Evolutionary conservation across 2,113 vertebrate genomes (phyloP).

Genomic region (Trematomus loennbergii): DNA sequence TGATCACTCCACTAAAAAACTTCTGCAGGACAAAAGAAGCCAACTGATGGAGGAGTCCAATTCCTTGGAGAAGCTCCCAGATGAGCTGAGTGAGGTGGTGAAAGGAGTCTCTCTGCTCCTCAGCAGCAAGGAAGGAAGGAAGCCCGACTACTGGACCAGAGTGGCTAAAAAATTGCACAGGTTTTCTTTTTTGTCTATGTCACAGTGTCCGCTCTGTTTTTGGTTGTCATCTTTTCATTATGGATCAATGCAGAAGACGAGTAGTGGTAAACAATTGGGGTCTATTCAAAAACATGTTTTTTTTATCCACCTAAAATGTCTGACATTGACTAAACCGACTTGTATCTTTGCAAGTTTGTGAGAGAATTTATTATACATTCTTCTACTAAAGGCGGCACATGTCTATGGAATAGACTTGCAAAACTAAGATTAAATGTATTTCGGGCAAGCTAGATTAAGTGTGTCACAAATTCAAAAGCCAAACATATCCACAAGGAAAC

Average conservation of each 20-base stretch:
- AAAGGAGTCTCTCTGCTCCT: conserved; percentile 9
- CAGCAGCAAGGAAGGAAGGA: neutral
- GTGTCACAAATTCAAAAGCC: too few species aligned
- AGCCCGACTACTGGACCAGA: conserved; percentile 38
- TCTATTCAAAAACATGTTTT: too few species aligned
- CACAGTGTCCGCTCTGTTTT: conserved; percentile 16
- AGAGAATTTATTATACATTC: too few species aligned
- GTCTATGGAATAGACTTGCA: too few species aligned
- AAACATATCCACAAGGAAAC: too few species aligned
- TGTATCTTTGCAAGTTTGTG: too few species aligned
- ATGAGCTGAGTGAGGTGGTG: conserved; percentile 27
- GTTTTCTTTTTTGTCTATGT: conserved; percentile 45
- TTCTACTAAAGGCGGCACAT: too few species aligned
- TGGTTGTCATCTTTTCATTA: neutral
- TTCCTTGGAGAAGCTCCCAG: conserved; percentile 6
- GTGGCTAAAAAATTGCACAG: conserved; percentile 40
- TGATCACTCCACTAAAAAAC: neutral
- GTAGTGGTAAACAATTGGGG: neutral
- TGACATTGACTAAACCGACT: too few species aligned
- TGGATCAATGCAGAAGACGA: neutral
- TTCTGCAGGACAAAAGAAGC: conserved; percentile 2
- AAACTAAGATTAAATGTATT: too few species aligned
- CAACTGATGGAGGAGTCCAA: neutral
- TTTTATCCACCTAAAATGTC: too few species aligned
- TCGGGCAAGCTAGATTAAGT: too few species aligned